Evolutionary conservation across 2,888 invertebrate species (phyloP).

Genomic region (Corythucha ciliata): DNA sequence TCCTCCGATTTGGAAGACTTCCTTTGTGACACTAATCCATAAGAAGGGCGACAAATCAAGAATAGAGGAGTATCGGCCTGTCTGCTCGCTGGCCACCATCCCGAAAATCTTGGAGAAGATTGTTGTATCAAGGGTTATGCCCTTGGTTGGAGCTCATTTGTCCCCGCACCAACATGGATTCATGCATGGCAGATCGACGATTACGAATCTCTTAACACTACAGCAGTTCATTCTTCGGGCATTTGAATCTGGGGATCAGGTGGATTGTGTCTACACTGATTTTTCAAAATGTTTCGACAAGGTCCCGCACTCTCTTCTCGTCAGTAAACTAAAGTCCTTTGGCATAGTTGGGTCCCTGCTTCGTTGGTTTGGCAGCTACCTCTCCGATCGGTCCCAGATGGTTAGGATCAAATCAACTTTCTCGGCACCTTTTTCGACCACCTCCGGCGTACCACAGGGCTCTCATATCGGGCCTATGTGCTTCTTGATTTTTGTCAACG

Average conservation of each 20-base stretch:
- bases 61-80: constrained; percentile 3
- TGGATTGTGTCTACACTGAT: constrained; percentile 5
- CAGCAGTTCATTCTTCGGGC: background rate
- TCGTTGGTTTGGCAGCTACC: background rate
- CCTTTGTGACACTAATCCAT: background rate
- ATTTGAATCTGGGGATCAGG: constrained; percentile 6
- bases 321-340: background rate
- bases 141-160: background rate
- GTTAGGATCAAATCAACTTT: background rate
- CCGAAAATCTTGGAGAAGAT: constrained; percentile 16
- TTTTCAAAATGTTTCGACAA: constrained; percentile 7
- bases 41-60: background rate
- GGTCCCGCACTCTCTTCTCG: background rate
- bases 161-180: constrained; percentile 6
- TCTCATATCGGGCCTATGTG: constrained; percentile 8
- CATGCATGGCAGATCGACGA: constrained; percentile 3
- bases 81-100: constrained; percentile 3
- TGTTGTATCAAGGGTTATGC: background rate
- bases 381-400: background rate
- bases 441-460: constrained; percentile 4
- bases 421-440: background rate
- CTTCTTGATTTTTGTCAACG: constrained; percentile 3
- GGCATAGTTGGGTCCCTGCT: constrained; percentile 2
- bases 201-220: constrained; percentile 2
- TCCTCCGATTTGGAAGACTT: background rate